A percentile compares a stretch with the other conserved stretches of the same genome.
Conservation (phyloP, 1,140 invertebrate genomes). For the Teleogryllus occipitalis region DNA sequence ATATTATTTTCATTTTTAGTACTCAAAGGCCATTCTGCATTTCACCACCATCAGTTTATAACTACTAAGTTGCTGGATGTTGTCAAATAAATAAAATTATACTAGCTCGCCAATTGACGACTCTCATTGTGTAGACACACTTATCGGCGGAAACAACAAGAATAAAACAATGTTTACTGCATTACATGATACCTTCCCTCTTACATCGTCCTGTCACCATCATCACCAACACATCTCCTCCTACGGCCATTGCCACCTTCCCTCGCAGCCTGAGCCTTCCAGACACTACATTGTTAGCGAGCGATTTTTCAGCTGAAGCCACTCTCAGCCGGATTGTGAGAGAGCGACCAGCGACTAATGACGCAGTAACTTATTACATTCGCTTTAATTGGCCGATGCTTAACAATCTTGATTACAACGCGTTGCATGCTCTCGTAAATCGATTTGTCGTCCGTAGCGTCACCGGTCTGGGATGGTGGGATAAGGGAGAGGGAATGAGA, state of each 20-base stretch:
- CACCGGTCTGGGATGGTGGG: background rate
- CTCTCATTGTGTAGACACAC: no score
- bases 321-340: background rate
- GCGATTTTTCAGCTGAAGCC: background rate
- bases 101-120: no score
- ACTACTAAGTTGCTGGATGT: no score
- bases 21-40: no score
- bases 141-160: no score
- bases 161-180: no score
- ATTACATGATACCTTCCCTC: no score
- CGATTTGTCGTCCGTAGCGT: background rate
- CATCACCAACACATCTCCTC: background rate
- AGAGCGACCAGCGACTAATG: background rate
- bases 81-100: no score
- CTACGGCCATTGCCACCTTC: background rate
- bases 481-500: no score
- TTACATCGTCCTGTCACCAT: background rate
- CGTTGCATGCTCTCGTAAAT: background rate
- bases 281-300: background rate
- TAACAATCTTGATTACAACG: background rate
- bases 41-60: no score
- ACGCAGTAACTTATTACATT: slow-evolving; percentile 1
- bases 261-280: background rate
- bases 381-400: background rate
- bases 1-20: no score